These are phyloP conservation scores for Pocillopora damicornis DNA, from an alignment of 64 coral and sea anemone species.

Conservation along the genomic window DNA sequence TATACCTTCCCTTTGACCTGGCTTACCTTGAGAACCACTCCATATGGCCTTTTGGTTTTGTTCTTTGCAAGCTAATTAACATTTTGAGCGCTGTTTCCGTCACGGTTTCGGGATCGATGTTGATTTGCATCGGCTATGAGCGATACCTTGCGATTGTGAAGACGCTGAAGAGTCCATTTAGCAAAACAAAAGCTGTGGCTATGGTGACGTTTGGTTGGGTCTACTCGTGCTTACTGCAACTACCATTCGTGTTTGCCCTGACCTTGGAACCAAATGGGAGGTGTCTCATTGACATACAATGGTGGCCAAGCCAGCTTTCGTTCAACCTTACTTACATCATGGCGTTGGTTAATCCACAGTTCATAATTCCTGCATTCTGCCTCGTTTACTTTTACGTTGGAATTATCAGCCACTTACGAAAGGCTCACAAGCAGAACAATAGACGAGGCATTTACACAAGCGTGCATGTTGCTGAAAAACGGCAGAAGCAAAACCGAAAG, in stretches of 20 bases:
- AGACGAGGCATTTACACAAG: slow-evolving; percentile 52
- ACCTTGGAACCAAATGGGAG: slow-evolving; percentile 56
- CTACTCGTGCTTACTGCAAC: slow-evolving; percentile 52
- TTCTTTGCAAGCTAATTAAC: slow-evolving; percentile 83
- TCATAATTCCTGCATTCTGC: slow-evolving; percentile 74
- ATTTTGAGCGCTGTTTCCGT: slow-evolving; percentile 59
- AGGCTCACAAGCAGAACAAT: slow-evolving; percentile 51
- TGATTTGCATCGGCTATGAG: slow-evolving; percentile 69
- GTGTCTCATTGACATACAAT: slow-evolving; percentile 56
- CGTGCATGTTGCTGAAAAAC: slow-evolving; percentile 31
- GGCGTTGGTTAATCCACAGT: slow-evolving; percentile 62
- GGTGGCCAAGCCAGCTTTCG: slow-evolving; percentile 46
- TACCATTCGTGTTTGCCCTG: slow-evolving; percentile 73
- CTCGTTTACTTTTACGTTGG: slow-evolving; percentile 45
- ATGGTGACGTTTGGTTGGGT: slow-evolving; percentile 58
- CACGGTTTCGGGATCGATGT: slow-evolving; percentile 70
- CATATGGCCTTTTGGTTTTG: slow-evolving; percentile 74
- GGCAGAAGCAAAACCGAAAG: slow-evolving; percentile 69
- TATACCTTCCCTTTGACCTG: slow-evolving; percentile 77
- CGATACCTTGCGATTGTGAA: slow-evolving; percentile 74
- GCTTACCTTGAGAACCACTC: slow-evolving; percentile 67
- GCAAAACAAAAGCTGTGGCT: slow-evolving; percentile 36
- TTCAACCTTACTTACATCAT: slow-evolving; percentile 72
- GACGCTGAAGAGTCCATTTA: slow-evolving; percentile 22
- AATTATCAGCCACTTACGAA: slow-evolving; percentile 58